These are phyloP conservation scores for Cryptoleucopteryx plumbea DNA, from an alignment of 2,113 vertebrate genomes.

Conservation along the genomic window DNA sequence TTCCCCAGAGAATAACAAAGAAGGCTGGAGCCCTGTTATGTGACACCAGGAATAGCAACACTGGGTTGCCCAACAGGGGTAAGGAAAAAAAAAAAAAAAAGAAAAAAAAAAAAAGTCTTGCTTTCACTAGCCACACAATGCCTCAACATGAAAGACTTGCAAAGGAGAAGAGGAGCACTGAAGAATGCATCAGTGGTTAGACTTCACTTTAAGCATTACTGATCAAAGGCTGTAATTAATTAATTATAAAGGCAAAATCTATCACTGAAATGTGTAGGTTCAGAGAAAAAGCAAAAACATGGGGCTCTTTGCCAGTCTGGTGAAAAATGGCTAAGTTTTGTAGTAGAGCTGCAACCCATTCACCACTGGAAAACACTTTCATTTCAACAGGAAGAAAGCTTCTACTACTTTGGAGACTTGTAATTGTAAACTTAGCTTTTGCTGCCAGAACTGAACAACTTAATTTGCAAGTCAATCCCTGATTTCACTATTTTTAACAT, in stretches of 20 bases:
- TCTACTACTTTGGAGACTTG: not conserved
- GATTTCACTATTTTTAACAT: constrained; percentile 22
- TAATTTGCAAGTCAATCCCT: constrained; percentile 21
- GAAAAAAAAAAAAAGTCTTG: not conserved
- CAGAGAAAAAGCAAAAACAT: not conserved
- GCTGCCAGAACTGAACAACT: not conserved
- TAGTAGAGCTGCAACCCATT: not conserved
- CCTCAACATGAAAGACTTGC: not conserved
- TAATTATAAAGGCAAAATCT: not conserved
- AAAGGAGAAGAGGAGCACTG: not conserved
- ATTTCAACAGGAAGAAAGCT: not conserved
- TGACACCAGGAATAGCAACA: not conserved
- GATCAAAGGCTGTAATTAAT: not conserved
- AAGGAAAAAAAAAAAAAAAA: not conserved
- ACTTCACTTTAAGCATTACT: not conserved
- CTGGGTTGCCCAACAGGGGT: not conserved
- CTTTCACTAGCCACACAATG: not conserved
- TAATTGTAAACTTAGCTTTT: not conserved
- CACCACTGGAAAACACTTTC: not conserved
- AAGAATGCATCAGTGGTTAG: not conserved
- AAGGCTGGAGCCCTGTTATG: not conserved
- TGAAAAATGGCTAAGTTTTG: not conserved
- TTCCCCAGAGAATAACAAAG: not conserved
- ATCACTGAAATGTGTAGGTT: not conserved
- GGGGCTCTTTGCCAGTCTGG: not conserved